phyloP scores from a whole-genome alignment of 2,888 invertebrate genomes.

The Chorisops tibialis region DNA sequence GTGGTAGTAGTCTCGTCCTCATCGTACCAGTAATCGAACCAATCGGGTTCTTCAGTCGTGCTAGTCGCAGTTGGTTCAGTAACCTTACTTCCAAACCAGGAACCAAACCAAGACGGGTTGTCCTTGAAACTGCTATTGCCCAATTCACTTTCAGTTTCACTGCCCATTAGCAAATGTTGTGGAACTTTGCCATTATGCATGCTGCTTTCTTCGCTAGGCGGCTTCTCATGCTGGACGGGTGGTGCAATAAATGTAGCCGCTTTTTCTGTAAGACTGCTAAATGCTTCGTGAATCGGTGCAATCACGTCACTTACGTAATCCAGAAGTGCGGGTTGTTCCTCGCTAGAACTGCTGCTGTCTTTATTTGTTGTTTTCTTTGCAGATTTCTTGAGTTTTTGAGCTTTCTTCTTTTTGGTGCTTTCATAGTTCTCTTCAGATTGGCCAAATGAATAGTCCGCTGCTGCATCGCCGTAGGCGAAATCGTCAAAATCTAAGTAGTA shows the following conservation, averaged over 20 bases:
- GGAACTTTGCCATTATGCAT: slow-evolving; percentile 36
- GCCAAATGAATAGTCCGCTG: not conserved
- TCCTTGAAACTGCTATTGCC: not conserved
- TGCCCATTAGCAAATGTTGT: slow-evolving; percentile 45
- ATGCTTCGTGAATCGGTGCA: slow-evolving; percentile 45
- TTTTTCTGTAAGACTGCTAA: slow-evolving; percentile 27
- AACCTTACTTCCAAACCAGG: slow-evolving; percentile 40
- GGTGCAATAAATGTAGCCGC: not conserved
- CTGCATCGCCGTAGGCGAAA: slow-evolving; percentile 12
- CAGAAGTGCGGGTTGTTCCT: slow-evolving; percentile 32
- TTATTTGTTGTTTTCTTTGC: not conserved
- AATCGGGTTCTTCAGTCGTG: slow-evolving; percentile 34
- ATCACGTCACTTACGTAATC: slow-evolving; percentile 46
- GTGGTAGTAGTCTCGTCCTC: slow-evolving; percentile 3
- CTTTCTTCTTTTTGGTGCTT: no score
- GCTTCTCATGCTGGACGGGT: not conserved
- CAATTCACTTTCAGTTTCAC: slow-evolving; percentile 26
- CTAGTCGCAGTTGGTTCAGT: not conserved
- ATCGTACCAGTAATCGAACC: slow-evolving; percentile 47
- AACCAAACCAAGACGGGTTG: slow-evolving; percentile 41
- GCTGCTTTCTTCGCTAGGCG: not conserved
- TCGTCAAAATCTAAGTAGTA: slow-evolving; percentile 20
- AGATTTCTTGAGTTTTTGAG: not conserved
- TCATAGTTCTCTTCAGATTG: not conserved
- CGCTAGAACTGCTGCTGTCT: slow-evolving; percentile 34